Percentiles rank a stretch among this genome's conserved stretches.
phyloP scores from a whole-genome alignment of 2,797 vertebrate species.

The Scleropages formosus region DNA sequence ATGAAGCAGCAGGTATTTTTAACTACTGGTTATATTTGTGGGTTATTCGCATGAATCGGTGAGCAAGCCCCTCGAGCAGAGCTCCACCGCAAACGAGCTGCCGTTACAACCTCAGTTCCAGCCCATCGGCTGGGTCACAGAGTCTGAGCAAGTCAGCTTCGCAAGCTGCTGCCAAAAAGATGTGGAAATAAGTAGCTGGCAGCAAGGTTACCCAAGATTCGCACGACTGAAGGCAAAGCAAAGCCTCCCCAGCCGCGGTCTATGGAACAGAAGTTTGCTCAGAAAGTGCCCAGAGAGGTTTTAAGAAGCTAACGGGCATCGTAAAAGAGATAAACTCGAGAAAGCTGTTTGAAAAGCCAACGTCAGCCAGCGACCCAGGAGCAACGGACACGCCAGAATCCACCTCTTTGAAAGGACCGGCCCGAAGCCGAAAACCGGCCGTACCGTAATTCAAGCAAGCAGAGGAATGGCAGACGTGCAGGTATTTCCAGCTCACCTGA shows the following conservation, averaged over 20 bases:
- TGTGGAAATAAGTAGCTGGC: constrained; percentile 33
- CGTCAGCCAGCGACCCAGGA: no score
- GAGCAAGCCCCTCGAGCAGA: not conserved
- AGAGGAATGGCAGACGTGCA: not conserved
- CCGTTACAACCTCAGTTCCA: constrained; percentile 29
- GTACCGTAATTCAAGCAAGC: not conserved
- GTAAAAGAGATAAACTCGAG: no score
- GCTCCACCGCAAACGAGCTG: constrained; percentile 8
- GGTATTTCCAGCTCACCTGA: not conserved
- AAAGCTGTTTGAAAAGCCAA: no score
- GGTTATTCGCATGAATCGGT: not conserved
- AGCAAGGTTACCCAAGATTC: constrained; percentile 27
- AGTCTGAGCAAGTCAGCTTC: not conserved
- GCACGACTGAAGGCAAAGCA: constrained; percentile 9
- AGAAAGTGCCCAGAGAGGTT: not conserved
- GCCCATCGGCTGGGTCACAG: constrained; percentile 27
- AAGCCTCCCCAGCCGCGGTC: not conserved
- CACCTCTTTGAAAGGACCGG: not conserved
- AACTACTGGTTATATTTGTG: not conserved
- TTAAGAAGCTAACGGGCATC: no score
- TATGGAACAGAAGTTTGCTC: not conserved
- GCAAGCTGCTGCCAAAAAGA: constrained; percentile 25
- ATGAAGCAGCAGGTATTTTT: not conserved
- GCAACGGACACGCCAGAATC: no score
- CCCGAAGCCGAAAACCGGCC: not conserved